These are phyloP conservation scores for Gorsachius magnificus DNA, from an alignment of 2,797 vertebrate genomes.

Conservation along the genomic window DNA sequence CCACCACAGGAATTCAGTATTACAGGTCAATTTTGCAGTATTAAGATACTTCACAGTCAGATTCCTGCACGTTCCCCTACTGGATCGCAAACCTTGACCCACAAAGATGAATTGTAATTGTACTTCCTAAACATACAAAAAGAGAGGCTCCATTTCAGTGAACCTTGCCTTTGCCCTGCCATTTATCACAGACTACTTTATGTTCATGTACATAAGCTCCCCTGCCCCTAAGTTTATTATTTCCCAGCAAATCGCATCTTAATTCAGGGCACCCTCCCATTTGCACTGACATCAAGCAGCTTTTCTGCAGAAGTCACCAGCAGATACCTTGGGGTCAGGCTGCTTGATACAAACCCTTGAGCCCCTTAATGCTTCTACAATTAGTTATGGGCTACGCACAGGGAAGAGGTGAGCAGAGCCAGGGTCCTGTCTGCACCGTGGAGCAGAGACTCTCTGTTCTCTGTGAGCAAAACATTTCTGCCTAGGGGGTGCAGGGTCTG, in stretches of 20 bases:
- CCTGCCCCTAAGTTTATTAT: neutral
- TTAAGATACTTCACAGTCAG: neutral
- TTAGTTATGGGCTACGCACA: neutral
- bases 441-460: neutral
- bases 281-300: neutral
- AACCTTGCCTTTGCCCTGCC: neutral
- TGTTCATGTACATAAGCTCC: fast-evolving
- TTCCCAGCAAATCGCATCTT: neutral
- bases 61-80: neutral
- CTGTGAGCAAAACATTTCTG: neutral
- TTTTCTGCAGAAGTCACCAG: neutral
- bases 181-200: neutral
- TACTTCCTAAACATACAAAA: neutral
- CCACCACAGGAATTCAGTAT: neutral
- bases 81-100: neutral
- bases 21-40: neutral
- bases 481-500: neutral
- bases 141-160: neutral
- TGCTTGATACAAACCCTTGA: neutral
- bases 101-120: neutral
- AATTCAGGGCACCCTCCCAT: neutral
- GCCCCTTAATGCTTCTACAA: neutral
- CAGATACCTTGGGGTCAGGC: neutral
- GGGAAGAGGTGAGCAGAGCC: neutral
- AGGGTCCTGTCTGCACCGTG: neutral